phyloP scores from a whole-genome alignment of 2,797 vertebrate genomes.

The Scyliorhinus canicula region DNA sequence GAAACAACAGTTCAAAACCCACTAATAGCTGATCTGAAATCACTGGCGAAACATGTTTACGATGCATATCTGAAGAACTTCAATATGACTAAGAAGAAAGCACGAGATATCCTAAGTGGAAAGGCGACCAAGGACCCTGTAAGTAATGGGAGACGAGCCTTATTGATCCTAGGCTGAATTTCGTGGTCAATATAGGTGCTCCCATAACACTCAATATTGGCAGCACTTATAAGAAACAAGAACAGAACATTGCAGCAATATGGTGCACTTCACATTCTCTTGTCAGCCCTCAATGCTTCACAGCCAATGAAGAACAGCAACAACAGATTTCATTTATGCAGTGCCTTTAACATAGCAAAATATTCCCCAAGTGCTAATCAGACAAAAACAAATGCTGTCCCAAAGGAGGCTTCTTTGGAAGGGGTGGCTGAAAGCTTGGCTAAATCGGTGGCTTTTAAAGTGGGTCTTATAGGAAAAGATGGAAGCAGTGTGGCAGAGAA shows the following conservation, averaged over 20 bases:
- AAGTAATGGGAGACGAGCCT: slow-evolving; percentile 8
- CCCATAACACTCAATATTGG: neutral
- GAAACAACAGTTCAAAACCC: slow-evolving; percentile 70
- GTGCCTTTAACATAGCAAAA: neutral
- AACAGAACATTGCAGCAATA: neutral
- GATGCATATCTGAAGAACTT: slow-evolving; percentile 92
- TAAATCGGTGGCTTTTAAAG: neutral
- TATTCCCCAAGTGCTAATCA: neutral
- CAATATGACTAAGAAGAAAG: slow-evolving; percentile 98
- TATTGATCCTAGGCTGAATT: neutral
- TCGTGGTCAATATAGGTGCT: neutral
- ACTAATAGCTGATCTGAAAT: slow-evolving; percentile 81
- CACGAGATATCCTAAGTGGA: slow-evolving; percentile 87
- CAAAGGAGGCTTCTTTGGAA: neutral
- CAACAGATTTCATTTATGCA: neutral
- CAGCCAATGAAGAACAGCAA: neutral
- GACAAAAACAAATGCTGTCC: neutral
- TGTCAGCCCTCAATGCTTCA: neutral
- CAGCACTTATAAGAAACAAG: neutral
- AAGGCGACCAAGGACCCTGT: slow-evolving; percentile 88
- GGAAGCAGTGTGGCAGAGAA: neutral
- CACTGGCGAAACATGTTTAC: slow-evolving; percentile 91
- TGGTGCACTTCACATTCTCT: neutral
- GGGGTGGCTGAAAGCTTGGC: neutral
- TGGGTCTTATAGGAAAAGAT: neutral